These are phyloP conservation scores for Pseudoatta argentina DNA, from an alignment of 1,140 invertebrate species.

Conservation along the genomic window DNA sequence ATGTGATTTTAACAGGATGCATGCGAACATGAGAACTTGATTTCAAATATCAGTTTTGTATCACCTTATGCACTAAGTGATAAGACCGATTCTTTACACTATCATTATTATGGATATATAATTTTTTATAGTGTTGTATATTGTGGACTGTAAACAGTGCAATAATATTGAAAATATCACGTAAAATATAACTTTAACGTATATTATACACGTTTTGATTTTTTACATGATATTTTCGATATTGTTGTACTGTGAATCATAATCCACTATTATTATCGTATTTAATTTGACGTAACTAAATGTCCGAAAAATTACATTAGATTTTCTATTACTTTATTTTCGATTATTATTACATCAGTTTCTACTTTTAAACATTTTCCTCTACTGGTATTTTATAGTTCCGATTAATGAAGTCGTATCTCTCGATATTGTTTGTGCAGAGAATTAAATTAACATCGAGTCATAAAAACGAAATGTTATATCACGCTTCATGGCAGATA, in stretches of 20 bases:
- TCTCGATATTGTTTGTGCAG: not conserved
- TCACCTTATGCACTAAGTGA: not conserved
- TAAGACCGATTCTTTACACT: slow-evolving; percentile 1
- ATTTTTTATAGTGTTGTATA: no score
- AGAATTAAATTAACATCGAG: slow-evolving; percentile 14
- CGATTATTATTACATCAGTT: not conserved
- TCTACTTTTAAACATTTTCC: not conserved
- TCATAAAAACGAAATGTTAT: not conserved
- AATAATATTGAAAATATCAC: no score
- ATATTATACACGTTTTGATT: no score
- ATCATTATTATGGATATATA: no score
- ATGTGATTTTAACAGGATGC: slow-evolving; percentile 35
- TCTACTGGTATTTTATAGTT: slow-evolving; percentile 14
- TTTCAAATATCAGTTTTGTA: slow-evolving; percentile 8
- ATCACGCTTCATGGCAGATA: not conserved
- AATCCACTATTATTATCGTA: not conserved
- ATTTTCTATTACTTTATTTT: not conserved
- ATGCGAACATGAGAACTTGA: not conserved
- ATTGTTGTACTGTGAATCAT: not conserved
- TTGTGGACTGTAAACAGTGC: no score
- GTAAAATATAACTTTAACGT: not conserved
- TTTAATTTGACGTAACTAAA: not conserved
- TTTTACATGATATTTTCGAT: not conserved
- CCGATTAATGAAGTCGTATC: not conserved
- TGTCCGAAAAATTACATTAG: not conserved